Conservation (phyloP, 1,140 invertebrate genomes). For the Ceratosolen solmsi region DNA sequence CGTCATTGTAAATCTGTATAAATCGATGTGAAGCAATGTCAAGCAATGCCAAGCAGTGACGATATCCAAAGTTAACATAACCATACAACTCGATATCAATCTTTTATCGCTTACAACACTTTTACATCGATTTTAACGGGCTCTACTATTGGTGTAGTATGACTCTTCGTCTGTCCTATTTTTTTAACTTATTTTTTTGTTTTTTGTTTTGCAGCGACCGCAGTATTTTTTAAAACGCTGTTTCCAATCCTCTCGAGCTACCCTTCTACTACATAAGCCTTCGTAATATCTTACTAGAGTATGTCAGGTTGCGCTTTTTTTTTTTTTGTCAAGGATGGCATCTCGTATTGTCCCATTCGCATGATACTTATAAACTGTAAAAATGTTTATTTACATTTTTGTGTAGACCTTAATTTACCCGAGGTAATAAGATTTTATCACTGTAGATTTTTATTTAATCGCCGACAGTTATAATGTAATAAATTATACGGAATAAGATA, state of each 20-base stretch:
- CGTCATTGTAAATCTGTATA: too few species aligned
- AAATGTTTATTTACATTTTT: neutral
- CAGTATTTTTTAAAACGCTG: slow-evolving; percentile 46
- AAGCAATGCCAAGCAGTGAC: neutral
- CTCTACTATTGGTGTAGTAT: neutral
- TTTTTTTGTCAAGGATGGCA: neutral
- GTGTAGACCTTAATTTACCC: neutral
- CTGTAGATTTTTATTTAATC: neutral
- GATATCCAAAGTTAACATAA: slow-evolving; percentile 34
- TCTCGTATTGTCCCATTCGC: neutral
- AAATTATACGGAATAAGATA: neutral
- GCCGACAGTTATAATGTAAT: neutral
- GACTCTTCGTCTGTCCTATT: neutral
- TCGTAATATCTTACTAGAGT: slow-evolving; percentile 41
- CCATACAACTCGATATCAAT: slow-evolving; percentile 16
- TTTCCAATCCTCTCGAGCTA: slow-evolving; percentile 2
- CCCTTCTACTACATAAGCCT: slow-evolving; percentile 20
- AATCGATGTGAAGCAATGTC: too few species aligned
- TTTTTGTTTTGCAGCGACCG: slow-evolving; percentile 44
- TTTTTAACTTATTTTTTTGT: too few species aligned
- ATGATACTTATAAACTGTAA: neutral
- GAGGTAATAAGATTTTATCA: neutral
- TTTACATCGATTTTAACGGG: slow-evolving; percentile 42
- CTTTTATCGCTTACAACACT: slow-evolving; percentile 24
- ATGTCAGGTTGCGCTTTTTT: neutral